These are phyloP conservation scores for Leptinotarsa tumamoca DNA, from an alignment of 2,888 invertebrate genomes.

Conservation along the genomic window DNA sequence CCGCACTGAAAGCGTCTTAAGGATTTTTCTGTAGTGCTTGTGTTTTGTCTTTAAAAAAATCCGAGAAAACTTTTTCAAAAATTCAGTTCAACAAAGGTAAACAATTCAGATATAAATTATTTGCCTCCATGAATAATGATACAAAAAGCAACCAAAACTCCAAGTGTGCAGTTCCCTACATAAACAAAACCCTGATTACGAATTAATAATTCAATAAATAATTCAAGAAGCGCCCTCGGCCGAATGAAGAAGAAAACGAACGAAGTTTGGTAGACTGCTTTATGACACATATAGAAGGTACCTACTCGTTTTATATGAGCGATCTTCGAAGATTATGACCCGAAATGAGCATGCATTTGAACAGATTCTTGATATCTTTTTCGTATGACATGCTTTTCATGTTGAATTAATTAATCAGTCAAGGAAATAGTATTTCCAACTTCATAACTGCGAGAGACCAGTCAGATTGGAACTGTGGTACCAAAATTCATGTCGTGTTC, in stretches of 20 bases:
- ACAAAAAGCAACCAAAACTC: too few relatives aligned
- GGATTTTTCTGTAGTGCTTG: too few relatives aligned
- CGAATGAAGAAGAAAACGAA: constrained; percentile 37
- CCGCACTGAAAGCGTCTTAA: too few relatives aligned
- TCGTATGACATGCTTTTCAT: constrained; percentile 52
- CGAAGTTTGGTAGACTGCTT: constrained; percentile 46
- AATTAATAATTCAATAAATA: constrained; percentile 58
- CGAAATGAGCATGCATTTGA: constrained; percentile 54
- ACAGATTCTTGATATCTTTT: constrained; percentile 55
- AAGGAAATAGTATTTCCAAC: not conserved
- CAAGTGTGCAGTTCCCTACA: constrained; percentile 31
- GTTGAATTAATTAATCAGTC: not conserved
- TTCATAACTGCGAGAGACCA: constrained; percentile 3
- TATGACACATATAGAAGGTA: constrained; percentile 50
- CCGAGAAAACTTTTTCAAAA: too few relatives aligned
- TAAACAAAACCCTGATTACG: constrained; percentile 47
- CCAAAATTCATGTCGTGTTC: not conserved
- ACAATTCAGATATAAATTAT: too few relatives aligned
- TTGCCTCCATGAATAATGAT: too few relatives aligned
- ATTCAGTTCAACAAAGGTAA: too few relatives aligned
- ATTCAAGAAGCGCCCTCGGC: constrained; percentile 53
- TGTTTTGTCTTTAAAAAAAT: too few relatives aligned
- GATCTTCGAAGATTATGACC: constrained; percentile 30
- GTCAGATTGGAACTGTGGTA: not conserved
- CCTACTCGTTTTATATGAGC: constrained; percentile 43